Percentiles rank a stretch among this genome's conserved stretches.
phyloP scores from a whole-genome alignment of 2,888 invertebrate species.

The Anthophora plumipes region DNA sequence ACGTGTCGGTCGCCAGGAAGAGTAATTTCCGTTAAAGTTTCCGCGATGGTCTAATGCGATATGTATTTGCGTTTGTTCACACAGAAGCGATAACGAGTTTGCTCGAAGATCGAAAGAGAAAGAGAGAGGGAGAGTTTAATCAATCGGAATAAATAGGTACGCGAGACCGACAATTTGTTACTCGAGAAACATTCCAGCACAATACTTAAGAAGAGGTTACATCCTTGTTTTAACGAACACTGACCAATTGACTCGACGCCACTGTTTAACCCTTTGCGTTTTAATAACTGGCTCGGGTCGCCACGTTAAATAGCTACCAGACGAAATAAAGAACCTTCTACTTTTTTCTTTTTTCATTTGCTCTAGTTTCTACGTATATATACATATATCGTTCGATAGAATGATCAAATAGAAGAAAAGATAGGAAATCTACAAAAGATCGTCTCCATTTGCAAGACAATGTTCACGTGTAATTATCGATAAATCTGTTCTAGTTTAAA shows the following conservation, averaged over 20 bases:
- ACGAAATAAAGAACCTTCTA: slow-evolving; percentile 2
- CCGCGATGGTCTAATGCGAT: background rate
- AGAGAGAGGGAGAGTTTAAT: slow-evolving; percentile 11
- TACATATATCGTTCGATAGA: no score
- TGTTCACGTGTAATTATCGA: no score
- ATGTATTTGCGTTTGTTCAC: background rate
- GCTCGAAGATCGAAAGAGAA: background rate
- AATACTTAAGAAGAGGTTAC: background rate
- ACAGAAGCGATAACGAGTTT: background rate
- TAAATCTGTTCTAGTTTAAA: no score
- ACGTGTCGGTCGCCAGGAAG: background rate
- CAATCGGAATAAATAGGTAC: slow-evolving; percentile 10
- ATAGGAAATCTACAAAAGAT: no score
- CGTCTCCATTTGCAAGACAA: no score
- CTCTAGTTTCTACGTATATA: background rate
- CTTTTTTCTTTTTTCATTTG: background rate
- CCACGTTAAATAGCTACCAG: slow-evolving; percentile 3
- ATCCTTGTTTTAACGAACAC: slow-evolving; percentile 33
- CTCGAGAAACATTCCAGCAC: slow-evolving; percentile 25
- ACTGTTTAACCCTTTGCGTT: slow-evolving; percentile 43
- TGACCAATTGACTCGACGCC: slow-evolving; percentile 39
- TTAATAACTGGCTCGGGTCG: slow-evolving; percentile 39
- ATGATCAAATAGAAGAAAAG: no score
- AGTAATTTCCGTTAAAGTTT: slow-evolving; percentile 5
- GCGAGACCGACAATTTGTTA: slow-evolving; percentile 9